A percentile compares a stretch with the other conserved stretches of the same genome.
Conservation (phyloP, 2,113 vertebrate species). For the Brachirus orientalis region DNA sequence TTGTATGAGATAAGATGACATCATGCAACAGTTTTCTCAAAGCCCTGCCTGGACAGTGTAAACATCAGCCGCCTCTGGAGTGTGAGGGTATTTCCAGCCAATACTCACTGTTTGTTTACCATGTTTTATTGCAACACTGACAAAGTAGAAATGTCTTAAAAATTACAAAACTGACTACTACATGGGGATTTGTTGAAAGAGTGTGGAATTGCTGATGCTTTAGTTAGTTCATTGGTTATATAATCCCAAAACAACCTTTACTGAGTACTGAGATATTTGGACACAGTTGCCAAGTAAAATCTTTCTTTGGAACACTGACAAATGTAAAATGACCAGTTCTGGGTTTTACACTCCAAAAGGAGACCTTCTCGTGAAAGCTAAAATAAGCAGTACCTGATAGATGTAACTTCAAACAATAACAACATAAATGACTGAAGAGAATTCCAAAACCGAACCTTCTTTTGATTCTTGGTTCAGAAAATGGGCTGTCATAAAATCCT, state of each 20-base stretch:
- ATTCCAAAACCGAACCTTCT: constrained; percentile 26
- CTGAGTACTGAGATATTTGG: neutral
- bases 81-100: constrained; percentile 69
- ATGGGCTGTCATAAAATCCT: constrained; percentile 64
- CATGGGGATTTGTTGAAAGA: constrained; percentile 18
- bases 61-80: constrained; percentile 61
- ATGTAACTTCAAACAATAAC: neutral
- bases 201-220: constrained; percentile 17
- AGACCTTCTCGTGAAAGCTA: neutral
- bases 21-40: constrained; percentile 71
- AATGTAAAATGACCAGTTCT: neutral
- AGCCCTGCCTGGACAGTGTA: constrained; percentile 68
- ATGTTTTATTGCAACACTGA: constrained; percentile 44
- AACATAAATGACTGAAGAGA: neutral
- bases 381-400: neutral
- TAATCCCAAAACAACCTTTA: constrained; percentile 7
- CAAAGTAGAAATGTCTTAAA: constrained; percentile 25
- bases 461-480: constrained; percentile 59
- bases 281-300: neutral
- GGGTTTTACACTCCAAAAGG: neutral
- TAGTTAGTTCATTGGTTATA: neutral
- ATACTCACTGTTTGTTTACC: constrained; percentile 64
- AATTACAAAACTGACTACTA: constrained; percentile 8
- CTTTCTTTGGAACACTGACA: neutral
- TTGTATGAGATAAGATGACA: constrained; percentile 65